These are phyloP conservation scores for Bergia sp. DNA, from an alignment of 92 coral and sea anemone genomes.

Conservation along the genomic window DNA sequence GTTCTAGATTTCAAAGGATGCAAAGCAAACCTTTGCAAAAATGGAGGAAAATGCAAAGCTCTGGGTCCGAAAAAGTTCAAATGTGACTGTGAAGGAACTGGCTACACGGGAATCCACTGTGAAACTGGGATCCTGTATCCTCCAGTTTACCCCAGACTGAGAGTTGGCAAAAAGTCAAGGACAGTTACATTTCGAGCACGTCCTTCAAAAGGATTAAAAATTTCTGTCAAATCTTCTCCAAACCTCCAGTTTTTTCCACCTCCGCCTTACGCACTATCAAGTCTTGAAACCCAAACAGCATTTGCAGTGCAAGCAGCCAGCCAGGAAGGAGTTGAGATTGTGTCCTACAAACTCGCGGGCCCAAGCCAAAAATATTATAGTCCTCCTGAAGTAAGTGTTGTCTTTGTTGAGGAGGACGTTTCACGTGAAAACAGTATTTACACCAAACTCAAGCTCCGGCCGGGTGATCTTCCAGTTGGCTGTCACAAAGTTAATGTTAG, in stretches of 20 bases:
- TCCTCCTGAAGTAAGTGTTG: constrained; percentile 37
- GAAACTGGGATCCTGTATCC: constrained; percentile 56
- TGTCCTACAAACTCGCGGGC: constrained; percentile 41
- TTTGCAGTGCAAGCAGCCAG: constrained; percentile 47
- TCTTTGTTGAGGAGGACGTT: constrained; percentile 35
- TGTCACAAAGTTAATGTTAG: constrained; percentile 34
- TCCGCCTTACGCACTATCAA: constrained; percentile 8
- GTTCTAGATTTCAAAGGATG: constrained; percentile 51
- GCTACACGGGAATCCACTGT: constrained; percentile 63
- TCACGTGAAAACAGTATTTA: not conserved
- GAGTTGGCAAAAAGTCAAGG: constrained; percentile 16
- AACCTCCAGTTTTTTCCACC: constrained; percentile 38
- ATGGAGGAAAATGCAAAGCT: constrained; percentile 59
- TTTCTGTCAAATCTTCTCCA: constrained; percentile 2
- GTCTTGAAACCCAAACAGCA: constrained; percentile 3
- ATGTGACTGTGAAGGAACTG: constrained; percentile 66
- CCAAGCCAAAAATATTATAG: constrained; percentile 26
- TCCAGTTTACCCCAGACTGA: constrained; percentile 57
- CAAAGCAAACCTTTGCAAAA: constrained; percentile 58
- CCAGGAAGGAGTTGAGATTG: constrained; percentile 26
- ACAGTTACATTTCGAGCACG: constrained; percentile 47
- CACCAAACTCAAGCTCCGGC: not conserved
- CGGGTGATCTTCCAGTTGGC: constrained; percentile 46
- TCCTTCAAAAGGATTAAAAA: constrained; percentile 34
- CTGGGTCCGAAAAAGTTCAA: constrained; percentile 26